Evolutionary conservation across 1,140 invertebrate genomes (phyloP), one percentile per base, ranked within the genome.

Genomic region (Drosophila tristis): DNA sequence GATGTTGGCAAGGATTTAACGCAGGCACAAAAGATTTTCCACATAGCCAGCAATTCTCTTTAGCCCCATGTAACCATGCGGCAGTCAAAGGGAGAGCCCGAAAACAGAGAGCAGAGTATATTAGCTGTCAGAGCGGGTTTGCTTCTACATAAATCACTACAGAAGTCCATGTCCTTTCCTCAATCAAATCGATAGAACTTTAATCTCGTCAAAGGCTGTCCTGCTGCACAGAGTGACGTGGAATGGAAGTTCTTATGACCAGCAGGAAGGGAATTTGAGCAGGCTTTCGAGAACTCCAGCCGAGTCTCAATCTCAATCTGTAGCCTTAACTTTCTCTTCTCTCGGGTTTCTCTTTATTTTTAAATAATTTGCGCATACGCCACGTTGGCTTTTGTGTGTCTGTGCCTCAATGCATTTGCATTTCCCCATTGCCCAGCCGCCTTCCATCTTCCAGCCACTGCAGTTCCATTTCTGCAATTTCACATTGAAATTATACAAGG

Each of bases 311-410:
- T 73, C 50, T 62, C 2, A 51, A n/a, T 42, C 51, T 39, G 64
- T 26, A 73, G 47, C 47, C 51, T 9, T 59, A 72, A 50, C 48
- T 48, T 61, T 47, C 26, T 45, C 23, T 45, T 44, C 42, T 25
- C 25, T 54, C 2, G 29, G n/a, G 39, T 23, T 26, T 43, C 35
- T 53, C 29, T 74, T 42, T 73, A 39, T 65, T 77, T 73, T 66
- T 62, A 80, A 87, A 86, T 87, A 87, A 87, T 87, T 87, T 86
- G 82, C 82, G 82, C 82, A 82, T 86, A 86, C 78, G 82, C 82
- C 82, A 77, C 78, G 78, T 54, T 86, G 82, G 71, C 84, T 87
- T 82, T 87, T 87, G 75, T 87, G 63, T 75, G 49, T 65, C 53
- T 75, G 74, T 54, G 65, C 65, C 74, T 75, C 82, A 78, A 81